Evolutionary conservation across 1,140 invertebrate species (phyloP).

Genomic region (Acromyrmex echinatior): DNA sequence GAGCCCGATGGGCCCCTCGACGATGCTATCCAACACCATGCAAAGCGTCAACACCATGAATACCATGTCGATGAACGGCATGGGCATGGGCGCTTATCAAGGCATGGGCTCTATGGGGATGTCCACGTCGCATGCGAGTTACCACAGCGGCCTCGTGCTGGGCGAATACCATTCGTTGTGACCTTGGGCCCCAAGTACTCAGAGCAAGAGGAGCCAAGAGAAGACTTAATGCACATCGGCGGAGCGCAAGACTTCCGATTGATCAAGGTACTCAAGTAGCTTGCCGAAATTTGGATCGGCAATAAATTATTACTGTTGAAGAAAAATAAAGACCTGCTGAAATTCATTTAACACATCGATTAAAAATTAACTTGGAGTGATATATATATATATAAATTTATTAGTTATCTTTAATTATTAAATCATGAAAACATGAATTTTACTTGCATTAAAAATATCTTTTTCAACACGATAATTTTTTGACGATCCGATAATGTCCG

Average conservation of each 20-base stretch:
- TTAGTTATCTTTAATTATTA: background rate
- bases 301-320: conserved; percentile 19
- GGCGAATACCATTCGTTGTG: conserved; percentile 86
- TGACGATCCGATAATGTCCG: conserved; percentile 29
- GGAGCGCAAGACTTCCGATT: conserved; percentile 29
- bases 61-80: conserved; percentile 86
- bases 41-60: conserved; percentile 85
- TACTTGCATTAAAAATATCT: background rate
- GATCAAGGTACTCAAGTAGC: conserved; percentile 46
- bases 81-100: conserved; percentile 85
- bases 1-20: conserved; percentile 84
- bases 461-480: conserved; percentile 40
- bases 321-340: background rate
- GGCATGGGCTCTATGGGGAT: conserved; percentile 84
- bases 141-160: conserved; percentile 85
- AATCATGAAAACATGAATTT: background rate
- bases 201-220: conserved; percentile 84
- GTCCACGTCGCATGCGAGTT: conserved; percentile 83
- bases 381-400: background rate
- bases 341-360: background rate
- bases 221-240: conserved; percentile 79
- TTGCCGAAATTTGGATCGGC: conserved; percentile 34
- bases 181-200: conserved; percentile 84
- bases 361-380: background rate
- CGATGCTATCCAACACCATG: conserved; percentile 85